Percentiles rank a stretch among this genome's conserved stretches.
phyloP scores from a whole-genome alignment of 37 sponge, comb jelly and placozoan genomes.

The Cliona cf. orientalis region DNA sequence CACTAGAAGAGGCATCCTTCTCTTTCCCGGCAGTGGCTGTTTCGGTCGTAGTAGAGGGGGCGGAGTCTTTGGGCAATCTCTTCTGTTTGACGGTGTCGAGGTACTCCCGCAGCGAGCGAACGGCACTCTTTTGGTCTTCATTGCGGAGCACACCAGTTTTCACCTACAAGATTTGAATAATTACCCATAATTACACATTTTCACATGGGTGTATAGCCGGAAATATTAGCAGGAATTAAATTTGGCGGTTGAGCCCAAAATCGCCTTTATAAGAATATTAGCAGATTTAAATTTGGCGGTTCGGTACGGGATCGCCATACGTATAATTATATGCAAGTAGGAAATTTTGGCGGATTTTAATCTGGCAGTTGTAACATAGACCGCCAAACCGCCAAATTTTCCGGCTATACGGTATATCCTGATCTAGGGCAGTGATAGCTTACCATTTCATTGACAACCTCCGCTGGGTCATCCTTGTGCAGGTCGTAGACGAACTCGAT shows the following conservation, averaged over 20 bases:
- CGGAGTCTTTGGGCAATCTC: neutral
- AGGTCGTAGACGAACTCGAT: constrained; percentile 80
- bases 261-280: no score
- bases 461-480: constrained; percentile 68
- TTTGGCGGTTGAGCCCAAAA: no score
- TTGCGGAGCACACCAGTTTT: constrained; percentile 37
- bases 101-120: constrained; percentile 40
- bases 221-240: no score
- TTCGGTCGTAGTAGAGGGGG: neutral
- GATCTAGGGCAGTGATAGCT: no score
- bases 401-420: no score
- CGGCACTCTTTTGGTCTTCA: constrained; percentile 22
- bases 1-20: neutral
- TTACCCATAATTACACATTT: neutral
- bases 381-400: no score
- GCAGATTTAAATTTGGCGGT: no score
- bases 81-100: constrained; percentile 47
- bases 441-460: constrained; percentile 86
- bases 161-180: constrained; percentile 28
- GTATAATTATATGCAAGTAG: no score
- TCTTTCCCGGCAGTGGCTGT: neutral
- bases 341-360: no score
- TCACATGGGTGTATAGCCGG: no score
- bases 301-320: no score
- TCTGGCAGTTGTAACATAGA: no score